Evolutionary conservation across 64 coral and sea anemone genomes (phyloP), one percentile per base, ranked within the genome.

Genomic region (Montipora capricornis): DNA sequence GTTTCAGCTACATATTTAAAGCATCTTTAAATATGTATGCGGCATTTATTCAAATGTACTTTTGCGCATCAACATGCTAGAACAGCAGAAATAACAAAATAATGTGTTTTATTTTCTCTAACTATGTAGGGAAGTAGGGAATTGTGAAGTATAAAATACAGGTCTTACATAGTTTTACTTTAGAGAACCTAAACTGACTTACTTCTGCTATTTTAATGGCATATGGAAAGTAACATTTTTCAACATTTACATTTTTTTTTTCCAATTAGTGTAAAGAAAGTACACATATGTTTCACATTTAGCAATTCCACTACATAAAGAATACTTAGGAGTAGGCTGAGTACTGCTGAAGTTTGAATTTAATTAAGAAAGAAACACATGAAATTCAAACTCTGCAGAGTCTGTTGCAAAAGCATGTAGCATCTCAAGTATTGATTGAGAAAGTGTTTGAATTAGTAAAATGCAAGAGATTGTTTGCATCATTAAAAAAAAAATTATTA

Each of bases 191-290:
- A 8, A 1, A 44, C 74, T 76, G 20, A 26, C 74, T 76, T 76
- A 6, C 6, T 47, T 29, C 29, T 29, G 29, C 29, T 29, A 29
- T 29, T 29, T 29, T 29, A 29, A 29, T 29, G 29, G 74, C 37
- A 45, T 76, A 76, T 45, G 74, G 11, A 76, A 76, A 76, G 74
- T 44, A 76, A 76, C 74, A 47, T 76, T 76, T 76, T 76, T 76
- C 2, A 11, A 76, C 74, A 76, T 76, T 44, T 47, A 44, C 24
- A 44, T 44, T 44, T 3, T 76, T 44, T 37, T 45, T 76, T 44
- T 76, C 46, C 4, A 76, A 48, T 76, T 10, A 76, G 74, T 76
- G 5, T 44, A 76, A 47, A 76, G 74, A 76, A 76, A 29, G 29
- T 29, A 22, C 4, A 47, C 26, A 47, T 5, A 2, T 47, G 4